phyloP scores from a whole-genome alignment of 2,888 invertebrate species.

The Sericinus montela region DNA sequence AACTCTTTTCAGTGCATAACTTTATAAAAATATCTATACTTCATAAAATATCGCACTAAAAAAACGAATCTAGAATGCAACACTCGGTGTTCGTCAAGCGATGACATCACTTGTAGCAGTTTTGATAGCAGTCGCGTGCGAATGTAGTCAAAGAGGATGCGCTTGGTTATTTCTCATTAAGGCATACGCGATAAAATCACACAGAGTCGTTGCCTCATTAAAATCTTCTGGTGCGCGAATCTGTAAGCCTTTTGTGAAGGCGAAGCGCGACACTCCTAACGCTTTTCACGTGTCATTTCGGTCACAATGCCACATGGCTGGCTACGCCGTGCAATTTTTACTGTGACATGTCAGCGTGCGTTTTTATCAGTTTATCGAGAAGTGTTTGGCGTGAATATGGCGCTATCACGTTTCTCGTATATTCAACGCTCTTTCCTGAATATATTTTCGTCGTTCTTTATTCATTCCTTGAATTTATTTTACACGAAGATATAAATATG shows the following conservation, averaged over 20 bases:
- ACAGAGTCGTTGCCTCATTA: slow-evolving; percentile 79
- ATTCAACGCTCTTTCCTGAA: slow-evolving; percentile 11
- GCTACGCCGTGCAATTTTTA: slow-evolving; percentile 58
- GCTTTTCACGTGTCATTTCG: slow-evolving; percentile 77
- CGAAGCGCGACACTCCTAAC: slow-evolving; percentile 66
- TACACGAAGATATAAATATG: too few species aligned
- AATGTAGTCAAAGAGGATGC: slow-evolving; percentile 72
- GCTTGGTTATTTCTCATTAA: slow-evolving; percentile 79
- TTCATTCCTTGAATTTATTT: slow-evolving; percentile 22
- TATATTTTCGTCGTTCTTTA: not conserved
- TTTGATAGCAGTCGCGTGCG: slow-evolving; percentile 50
- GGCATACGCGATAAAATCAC: slow-evolving; percentile 77
- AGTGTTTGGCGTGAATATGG: slow-evolving; percentile 46
- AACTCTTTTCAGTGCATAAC: too few species aligned
- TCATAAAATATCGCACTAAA: too few species aligned
- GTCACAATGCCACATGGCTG: slow-evolving; percentile 63
- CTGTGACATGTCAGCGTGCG: slow-evolving; percentile 51
- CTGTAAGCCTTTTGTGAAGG: slow-evolving; percentile 77
- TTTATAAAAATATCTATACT: too few species aligned
- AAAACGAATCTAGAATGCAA: slow-evolving; percentile 5
- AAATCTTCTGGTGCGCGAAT: slow-evolving; percentile 78
- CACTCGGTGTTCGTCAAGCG: slow-evolving; percentile 18
- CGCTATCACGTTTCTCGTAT: slow-evolving; percentile 45
- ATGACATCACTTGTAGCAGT: slow-evolving; percentile 46
- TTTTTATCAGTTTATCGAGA: slow-evolving; percentile 61